Conservation (phyloP, 1,140 invertebrate genomes). For the Apis laboriosa region DNA sequence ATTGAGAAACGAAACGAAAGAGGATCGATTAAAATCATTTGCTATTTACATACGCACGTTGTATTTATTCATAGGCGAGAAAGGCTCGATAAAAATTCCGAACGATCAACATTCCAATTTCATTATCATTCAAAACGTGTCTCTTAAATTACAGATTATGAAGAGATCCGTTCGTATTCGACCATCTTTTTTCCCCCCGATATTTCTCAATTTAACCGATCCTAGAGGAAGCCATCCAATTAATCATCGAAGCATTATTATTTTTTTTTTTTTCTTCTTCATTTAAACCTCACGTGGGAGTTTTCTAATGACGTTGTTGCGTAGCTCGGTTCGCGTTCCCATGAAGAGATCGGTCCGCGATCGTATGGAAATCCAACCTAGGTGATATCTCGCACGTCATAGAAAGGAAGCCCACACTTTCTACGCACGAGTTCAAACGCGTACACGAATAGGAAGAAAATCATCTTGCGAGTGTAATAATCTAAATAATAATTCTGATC, state of each 20-base stretch:
- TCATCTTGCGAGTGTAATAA: background rate
- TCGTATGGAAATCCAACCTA: conserved; percentile 72
- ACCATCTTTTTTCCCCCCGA: background rate
- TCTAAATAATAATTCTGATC: too few relatives aligned
- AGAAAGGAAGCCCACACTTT: conserved; percentile 65
- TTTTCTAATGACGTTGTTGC: conserved; percentile 46
- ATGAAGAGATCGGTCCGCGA: conserved; percentile 56
- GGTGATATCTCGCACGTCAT: conserved; percentile 66
- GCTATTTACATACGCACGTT: too few relatives aligned
- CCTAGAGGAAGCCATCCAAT: conserved; percentile 13
- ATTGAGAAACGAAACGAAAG: too few relatives aligned
- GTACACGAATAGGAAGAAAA: background rate
- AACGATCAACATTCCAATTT: background rate
- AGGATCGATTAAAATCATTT: too few relatives aligned
- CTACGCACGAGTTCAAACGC: conserved; percentile 1
- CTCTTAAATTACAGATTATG: background rate
- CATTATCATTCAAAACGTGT: background rate
- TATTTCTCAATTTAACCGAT: conserved; percentile 45
- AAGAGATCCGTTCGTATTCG: background rate
- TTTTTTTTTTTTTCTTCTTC: background rate
- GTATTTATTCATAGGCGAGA: too few relatives aligned
- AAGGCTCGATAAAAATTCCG: background rate
- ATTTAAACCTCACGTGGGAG: conserved; percentile 31
- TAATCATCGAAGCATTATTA: conserved; percentile 42
- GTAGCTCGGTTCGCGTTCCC: conserved; percentile 67